phyloP scores from a whole-genome alignment of 2,113 vertebrate genomes.

The Dinomys branickii region DNA sequence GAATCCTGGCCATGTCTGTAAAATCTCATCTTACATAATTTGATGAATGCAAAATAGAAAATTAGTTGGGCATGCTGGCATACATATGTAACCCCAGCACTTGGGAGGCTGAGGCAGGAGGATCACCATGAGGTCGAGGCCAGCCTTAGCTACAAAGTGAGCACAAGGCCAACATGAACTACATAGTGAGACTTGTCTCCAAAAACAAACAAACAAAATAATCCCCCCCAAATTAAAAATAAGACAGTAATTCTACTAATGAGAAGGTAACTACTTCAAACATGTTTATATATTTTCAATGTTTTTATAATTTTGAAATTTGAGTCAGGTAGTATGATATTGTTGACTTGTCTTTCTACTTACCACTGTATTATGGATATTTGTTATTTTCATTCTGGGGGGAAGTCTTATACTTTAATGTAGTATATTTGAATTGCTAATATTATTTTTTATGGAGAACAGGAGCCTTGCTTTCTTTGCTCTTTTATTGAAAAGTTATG shows the following conservation, averaged over 20 bases:
- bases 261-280: neutral
- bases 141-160: neutral
- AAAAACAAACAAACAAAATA: neutral
- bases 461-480: neutral
- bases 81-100: neutral
- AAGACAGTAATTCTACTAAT: neutral
- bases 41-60: constrained; percentile 43
- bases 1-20: constrained; percentile 41
- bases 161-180: neutral
- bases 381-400: constrained; percentile 22
- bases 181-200: neutral
- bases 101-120: neutral
- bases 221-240: constrained; percentile 7
- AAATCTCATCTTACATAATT: constrained; percentile 6
- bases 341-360: neutral
- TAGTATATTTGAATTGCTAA: constrained; percentile 56
- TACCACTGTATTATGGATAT: neutral
- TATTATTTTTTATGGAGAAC: constrained; percentile 62
- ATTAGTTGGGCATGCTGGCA: neutral
- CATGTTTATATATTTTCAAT: constrained; percentile 43
- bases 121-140: neutral
- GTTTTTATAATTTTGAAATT: constrained; percentile 28
- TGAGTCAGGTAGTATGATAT: neutral
- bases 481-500: constrained; percentile 36
- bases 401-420: constrained; percentile 29